phyloP scores from a whole-genome alignment of 2,113 vertebrate genomes.

The Upupa epops region DNA sequence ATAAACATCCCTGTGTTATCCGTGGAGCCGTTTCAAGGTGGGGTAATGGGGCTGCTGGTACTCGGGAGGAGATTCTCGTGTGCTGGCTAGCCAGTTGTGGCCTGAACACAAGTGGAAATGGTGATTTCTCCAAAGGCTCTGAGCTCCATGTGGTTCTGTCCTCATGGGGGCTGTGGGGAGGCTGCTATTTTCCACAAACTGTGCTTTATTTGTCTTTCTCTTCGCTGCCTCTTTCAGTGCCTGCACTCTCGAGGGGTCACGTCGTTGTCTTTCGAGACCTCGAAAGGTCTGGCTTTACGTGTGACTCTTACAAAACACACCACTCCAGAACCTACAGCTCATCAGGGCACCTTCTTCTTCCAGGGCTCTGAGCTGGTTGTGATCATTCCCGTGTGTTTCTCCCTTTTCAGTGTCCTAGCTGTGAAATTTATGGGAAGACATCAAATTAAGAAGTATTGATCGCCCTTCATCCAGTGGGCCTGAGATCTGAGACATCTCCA shows the following conservation, averaged over 20 bases:
- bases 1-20: slow-evolving; percentile 17
- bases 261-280: slow-evolving; percentile 70
- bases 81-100: background rate
- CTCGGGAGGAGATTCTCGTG: background rate
- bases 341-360: slow-evolving; percentile 28
- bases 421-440: background rate
- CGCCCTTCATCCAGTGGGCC: background rate
- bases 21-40: background rate
- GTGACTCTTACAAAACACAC: slow-evolving; percentile 38
- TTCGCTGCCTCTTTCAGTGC: slow-evolving; percentile 50
- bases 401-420: background rate
- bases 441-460: background rate
- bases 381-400: background rate
- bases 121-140: background rate
- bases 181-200: slow-evolving; percentile 23
- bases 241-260: slow-evolving; percentile 58
- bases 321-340: slow-evolving; percentile 38
- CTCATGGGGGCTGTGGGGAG: slow-evolving; percentile 19
- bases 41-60: background rate
- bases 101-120: background rate
- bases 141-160: background rate
- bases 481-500: background rate
- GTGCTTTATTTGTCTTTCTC: slow-evolving; percentile 58
- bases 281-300: slow-evolving; percentile 56
- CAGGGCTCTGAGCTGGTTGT: background rate